Evolutionary conservation across 2,888 invertebrate genomes (phyloP).

Genomic region (Tolmerus cingulatus): DNA sequence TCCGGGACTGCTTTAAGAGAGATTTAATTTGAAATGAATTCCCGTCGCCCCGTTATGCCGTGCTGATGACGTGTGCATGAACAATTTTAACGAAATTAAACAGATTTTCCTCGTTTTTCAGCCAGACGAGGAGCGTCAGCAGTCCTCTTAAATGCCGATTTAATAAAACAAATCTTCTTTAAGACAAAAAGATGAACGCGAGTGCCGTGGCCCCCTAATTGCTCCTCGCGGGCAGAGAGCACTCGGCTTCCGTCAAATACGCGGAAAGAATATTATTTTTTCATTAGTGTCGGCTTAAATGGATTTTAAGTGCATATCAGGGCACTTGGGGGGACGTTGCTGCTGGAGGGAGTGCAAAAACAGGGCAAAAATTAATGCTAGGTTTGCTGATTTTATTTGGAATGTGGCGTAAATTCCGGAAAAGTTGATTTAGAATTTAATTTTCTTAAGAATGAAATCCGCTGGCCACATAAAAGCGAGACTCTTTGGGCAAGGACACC

Average conservation of each 20-base stretch:
- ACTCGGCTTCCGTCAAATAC: slow-evolving; percentile 17
- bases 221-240: not conserved
- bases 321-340: not conserved
- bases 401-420: not conserved
- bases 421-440: not conserved
- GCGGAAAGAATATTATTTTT: slow-evolving; percentile 27
- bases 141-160: slow-evolving; percentile 2
- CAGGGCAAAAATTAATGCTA: not conserved
- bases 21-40: slow-evolving; percentile 15
- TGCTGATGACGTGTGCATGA: not conserved
- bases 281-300: slow-evolving; percentile 15
- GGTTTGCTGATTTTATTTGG: not conserved
- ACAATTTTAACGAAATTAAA: slow-evolving; percentile 30
- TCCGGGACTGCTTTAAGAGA: not conserved
- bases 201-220: not conserved
- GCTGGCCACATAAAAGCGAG: not conserved
- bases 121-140: not conserved
- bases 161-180: slow-evolving; percentile 16
- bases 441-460: not conserved
- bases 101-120: not conserved
- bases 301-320: slow-evolving; percentile 19
- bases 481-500: not conserved
- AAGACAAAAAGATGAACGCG: not conserved
- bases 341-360: not conserved
- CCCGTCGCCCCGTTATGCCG: not conserved